Evolutionary conservation across 2,888 invertebrate species (phyloP).

Genomic region (Patella depressa): DNA sequence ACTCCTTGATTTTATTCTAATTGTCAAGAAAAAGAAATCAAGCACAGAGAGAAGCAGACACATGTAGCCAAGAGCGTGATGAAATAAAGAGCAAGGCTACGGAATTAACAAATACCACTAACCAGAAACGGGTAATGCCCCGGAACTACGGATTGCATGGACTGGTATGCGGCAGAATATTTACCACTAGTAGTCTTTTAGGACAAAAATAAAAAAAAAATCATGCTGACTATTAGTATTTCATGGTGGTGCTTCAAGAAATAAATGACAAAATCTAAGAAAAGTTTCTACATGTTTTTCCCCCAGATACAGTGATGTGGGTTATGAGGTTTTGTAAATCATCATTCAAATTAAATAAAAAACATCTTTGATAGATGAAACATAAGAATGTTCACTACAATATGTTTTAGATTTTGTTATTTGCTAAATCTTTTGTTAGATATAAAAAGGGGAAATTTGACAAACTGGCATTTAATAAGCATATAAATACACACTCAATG

Average conservation of each 20-base stretch:
- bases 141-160: conserved; percentile 74
- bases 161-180: conserved; percentile 39
- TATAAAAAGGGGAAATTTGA: not conserved
- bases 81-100: not conserved
- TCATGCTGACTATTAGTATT: conserved; percentile 60
- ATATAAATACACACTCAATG: not conserved
- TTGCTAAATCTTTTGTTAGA: not conserved
- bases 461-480: not conserved
- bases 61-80: not conserved
- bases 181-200: conserved; percentile 11
- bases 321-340: too few species aligned
- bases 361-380: too few species aligned
- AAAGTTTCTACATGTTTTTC: too few species aligned
- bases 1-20: too few species aligned
- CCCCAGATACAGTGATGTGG: too few species aligned
- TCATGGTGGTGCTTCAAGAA: conserved; percentile 27
- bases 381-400: too few species aligned
- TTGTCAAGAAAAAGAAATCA: too few species aligned
- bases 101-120: conserved; percentile 54
- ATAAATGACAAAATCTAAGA: conserved; percentile 14
- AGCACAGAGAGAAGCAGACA: not conserved
- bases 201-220: conserved; percentile 30
- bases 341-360: too few species aligned
- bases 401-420: too few species aligned
- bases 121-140: conserved; percentile 66